Base-by-base conservation (phyloP, 2,888 invertebrate genomes). In the Lycaena phlaeas region DNA sequence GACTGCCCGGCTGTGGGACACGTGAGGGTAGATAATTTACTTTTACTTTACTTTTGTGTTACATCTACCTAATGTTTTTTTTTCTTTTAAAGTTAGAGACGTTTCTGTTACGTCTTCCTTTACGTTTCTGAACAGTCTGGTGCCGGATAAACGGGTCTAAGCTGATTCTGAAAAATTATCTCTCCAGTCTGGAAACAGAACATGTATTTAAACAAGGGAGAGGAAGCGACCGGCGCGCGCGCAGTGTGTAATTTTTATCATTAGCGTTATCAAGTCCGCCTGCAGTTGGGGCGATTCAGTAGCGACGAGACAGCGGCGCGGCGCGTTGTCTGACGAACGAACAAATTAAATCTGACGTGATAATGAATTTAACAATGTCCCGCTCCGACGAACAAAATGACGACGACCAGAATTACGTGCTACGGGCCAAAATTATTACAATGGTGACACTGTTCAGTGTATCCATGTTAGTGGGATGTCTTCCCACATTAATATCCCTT, bases 381-480 rank as follows among this genome's bases (percentile, higher is more conserved):
- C 46, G n/a, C n/a, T n/a, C 54, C 14, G 46, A 40, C 11, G 49
- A 51, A 44, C 30, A 44, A 15, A 41, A 25, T 28, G 39, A 38
- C 6, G 50, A 52, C 14, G 61, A 55, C n/a, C 62, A 61, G 4
- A 64, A 72, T 11, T 76, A 74, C 12, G 78, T 88, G n/a, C 65
- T 92, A 26, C 65, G 85, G 12, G 93, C 94, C 7, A 96, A 96
- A 79, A 84, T 89, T 12, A 88, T 92, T 7, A 91, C 95, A 0
- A 93, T 96, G 91, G 79, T 88, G 37, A 89, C 90, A 40, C 85
- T 96, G 10, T 92, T 94, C 57, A 59, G 76, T 27, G 88, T 92
- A n/a, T 94, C 95, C 4, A 87, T 93, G 61, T 51, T 89, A 2
- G 88, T 93, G 44, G 96, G 96, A 6, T 85, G 90, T 39, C 61